Conservation (phyloP, 2,888 invertebrate genomes). For the Lepidochrysops patricia region DNA sequence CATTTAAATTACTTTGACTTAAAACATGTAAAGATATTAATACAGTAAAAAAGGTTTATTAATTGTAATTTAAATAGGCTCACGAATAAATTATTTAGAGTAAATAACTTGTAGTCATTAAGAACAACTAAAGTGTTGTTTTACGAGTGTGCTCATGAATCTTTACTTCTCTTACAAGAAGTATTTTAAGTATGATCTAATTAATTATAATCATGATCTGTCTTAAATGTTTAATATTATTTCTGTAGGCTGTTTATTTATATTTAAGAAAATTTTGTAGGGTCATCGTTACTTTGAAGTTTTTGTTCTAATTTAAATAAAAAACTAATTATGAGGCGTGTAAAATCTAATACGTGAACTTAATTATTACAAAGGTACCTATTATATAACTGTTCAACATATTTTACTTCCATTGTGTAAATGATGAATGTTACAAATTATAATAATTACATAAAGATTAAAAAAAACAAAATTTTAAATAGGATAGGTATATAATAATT, state of each 20-base stretch:
- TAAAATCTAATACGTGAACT: neutral
- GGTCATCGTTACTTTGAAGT: neutral
- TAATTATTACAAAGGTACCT: neutral
- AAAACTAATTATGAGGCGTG: neutral
- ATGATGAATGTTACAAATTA: neutral
- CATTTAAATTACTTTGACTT: too few relatives aligned
- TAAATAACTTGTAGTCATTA: neutral
- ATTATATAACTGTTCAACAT: neutral
- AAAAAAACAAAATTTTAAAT: neutral
- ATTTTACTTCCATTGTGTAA: neutral
- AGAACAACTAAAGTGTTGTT: neutral
- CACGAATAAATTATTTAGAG: neutral
- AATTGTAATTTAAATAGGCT: neutral
- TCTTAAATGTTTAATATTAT: neutral
- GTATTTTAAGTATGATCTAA: neutral
- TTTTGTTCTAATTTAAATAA: neutral
- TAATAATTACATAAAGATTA: neutral
- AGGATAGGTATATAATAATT: too few relatives aligned
- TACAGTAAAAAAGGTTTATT: neutral
- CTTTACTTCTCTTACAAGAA: neutral
- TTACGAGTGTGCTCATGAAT: neutral
- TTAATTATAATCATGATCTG: neutral
- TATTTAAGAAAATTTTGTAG: neutral
- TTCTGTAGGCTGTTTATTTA: neutral
- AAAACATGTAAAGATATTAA: neutral